Evolutionary conservation across 2,888 invertebrate genomes (phyloP), one percentile per base, ranked within the genome.

Genomic region (Diarsia brunnea): DNA sequence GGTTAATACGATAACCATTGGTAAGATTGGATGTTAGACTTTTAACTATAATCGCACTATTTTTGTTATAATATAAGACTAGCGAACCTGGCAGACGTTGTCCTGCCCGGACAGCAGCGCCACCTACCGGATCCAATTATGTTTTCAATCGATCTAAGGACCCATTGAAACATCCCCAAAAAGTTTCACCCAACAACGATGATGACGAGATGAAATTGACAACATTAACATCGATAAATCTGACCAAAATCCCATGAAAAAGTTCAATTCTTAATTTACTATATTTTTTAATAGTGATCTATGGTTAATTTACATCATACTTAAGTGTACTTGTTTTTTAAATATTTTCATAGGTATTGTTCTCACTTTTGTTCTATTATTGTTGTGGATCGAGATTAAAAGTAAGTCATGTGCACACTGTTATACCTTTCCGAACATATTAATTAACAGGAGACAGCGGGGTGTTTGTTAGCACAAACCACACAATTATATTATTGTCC

Each of bases 311-410:
- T 24, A 47, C 19, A 21, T 38, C 3, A 19, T 19, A 12, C 19
- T 3, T 68, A 38, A 11, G 38, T 68, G 14, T 51, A 0, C 19
- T 19, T 49, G 5, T 4, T 31, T 61, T 11, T n/a, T 10, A 12
- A n/a, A 31, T 38, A 24, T 43, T 10, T 43, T 10, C 10, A n/a
- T 24, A 19, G 2, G 27, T 51, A 31, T 7, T n/a, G n/a, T n/a
- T n/a, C n/a, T 31, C n/a, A 24, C 19, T 24, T 51, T 73, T 10
- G 5, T 74, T 12, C 53, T 31, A 61, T 27, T 24, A n/a, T 60
- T 64, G 47, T 66, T 66, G 72, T 65, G 49, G 78, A 84, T 79
- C 87, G 85, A 90, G 92, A 94, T 94, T 93, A 93, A 94, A 94
- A 93, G 85, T 87, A 89, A 90, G 89, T 90, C 91, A 91, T 89